Evolutionary conservation across 2,888 invertebrate genomes (phyloP), one percentile per base, ranked within the genome.

Genomic region (Serrognathus titanus): DNA sequence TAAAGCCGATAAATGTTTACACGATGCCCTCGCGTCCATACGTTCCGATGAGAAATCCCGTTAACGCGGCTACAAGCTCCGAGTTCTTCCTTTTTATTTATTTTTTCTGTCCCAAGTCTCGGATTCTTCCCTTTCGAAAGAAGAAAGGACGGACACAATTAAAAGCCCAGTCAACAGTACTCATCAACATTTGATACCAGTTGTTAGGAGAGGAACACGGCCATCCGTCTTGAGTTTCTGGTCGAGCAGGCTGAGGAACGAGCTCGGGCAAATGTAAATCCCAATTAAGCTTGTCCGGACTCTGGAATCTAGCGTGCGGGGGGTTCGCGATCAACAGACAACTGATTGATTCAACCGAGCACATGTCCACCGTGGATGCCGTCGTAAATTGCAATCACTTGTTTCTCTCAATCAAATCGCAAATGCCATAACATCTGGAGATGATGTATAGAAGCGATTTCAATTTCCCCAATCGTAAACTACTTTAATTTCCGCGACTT

Each of bases 331-430:
- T 63, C 69, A 64, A 68, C 69, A 68, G 74, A 75, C 75, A 76
- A 76, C 74, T 76, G 76, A 76, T 76, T 75, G 76, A 76, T 76
- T 75, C 75, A 70, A 63, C 70, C 68, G 66, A 72, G 71, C 72
- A 71, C 71, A 74, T 74, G 76, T 74, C 74, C 71, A 68, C 60
- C 59, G 57, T 45, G 59, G 57, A 64, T 60, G 63, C 60, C 63
- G 60, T 71, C 72, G 74, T 75, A 75, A 75, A 75, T 75, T 75
- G 72, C 67, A 60, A 65, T 57, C 59, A 57, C 61, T 58, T 61
- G 57, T 57, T 57, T 57, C 53, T 49, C 53, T 50, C 53, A 53
- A 51, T 53, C 57, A 53, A 57, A 57, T 51, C 39, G 48, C 50
- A 54, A 16, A 16, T 47, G 31, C 57, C 57, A 53, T 53, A 57